A percentile compares a stretch with the other conserved stretches of the same genome.
Conservation (phyloP, 2,113 vertebrate species). For the Sinosuthora webbiana region DNA sequence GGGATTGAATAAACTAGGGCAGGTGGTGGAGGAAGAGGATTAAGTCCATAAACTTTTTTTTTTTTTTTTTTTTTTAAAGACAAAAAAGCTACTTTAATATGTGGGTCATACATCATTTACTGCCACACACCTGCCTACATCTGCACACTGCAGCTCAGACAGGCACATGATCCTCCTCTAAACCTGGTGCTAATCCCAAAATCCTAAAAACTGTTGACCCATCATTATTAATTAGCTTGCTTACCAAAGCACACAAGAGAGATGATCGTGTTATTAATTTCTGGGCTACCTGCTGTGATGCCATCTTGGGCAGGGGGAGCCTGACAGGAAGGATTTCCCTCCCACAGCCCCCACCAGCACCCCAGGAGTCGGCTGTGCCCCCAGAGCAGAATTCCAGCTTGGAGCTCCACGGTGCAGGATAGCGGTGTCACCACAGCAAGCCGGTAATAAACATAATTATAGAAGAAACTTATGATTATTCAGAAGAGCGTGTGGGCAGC, state of each 20-base stretch:
- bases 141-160: neutral
- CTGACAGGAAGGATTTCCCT: neutral
- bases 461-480: neutral
- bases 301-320: neutral
- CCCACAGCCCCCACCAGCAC: neutral
- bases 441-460: neutral
- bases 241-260: neutral
- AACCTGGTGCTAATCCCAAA: conserved; percentile 34
- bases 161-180: neutral
- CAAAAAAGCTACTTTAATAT: neutral
- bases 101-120: neutral
- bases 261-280: neutral
- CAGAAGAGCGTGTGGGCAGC: neutral
- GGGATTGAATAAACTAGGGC: neutral
- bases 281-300: neutral
- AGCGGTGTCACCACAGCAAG: neutral
- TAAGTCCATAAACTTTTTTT: neutral
- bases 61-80: neutral
- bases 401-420: neutral
- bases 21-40: neutral
- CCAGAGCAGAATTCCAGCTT: neutral
- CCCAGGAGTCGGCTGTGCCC: neutral
- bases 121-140: neutral
- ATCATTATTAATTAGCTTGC: neutral
- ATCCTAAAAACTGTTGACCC: conserved; percentile 21